phyloP scores from a whole-genome alignment of 2,113 vertebrate genomes.

The Herpailurus yagouaroundi region DNA sequence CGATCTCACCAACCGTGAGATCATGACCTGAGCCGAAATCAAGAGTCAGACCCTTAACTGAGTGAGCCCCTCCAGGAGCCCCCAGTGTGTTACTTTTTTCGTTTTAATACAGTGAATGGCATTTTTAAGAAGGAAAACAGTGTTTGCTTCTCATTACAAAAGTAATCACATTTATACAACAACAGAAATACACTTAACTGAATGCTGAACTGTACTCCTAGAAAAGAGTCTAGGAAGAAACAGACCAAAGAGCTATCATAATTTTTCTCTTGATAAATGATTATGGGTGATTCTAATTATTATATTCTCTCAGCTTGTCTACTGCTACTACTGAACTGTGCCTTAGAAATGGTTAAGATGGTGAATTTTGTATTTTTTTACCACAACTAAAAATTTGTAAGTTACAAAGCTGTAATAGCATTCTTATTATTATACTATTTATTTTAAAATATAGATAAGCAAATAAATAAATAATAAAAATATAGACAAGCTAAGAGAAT shows the following conservation, averaged over 20 bases:
- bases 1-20: too few species aligned
- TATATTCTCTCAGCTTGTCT: neutral
- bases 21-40: too few species aligned
- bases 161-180: neutral
- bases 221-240: neutral
- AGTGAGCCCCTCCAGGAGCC: too few species aligned
- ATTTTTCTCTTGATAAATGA: conserved; percentile 39
- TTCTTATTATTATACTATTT: neutral
- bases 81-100: neutral
- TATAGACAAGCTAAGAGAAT: neutral
- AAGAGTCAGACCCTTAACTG: too few species aligned
- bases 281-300: neutral
- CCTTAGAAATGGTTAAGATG: neutral
- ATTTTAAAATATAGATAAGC: neutral
- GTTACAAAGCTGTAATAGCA: neutral
- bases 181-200: neutral
- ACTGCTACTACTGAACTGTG: too few species aligned
- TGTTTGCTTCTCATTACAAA: neutral
- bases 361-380: neutral
- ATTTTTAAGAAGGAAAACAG: neutral
- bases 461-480: neutral
- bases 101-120: neutral
- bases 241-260: neutral
- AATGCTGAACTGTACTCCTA: neutral
- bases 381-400: neutral